These are phyloP conservation scores for Sericinus montela DNA, from an alignment of 2,888 invertebrate genomes.

Conservation along the genomic window DNA sequence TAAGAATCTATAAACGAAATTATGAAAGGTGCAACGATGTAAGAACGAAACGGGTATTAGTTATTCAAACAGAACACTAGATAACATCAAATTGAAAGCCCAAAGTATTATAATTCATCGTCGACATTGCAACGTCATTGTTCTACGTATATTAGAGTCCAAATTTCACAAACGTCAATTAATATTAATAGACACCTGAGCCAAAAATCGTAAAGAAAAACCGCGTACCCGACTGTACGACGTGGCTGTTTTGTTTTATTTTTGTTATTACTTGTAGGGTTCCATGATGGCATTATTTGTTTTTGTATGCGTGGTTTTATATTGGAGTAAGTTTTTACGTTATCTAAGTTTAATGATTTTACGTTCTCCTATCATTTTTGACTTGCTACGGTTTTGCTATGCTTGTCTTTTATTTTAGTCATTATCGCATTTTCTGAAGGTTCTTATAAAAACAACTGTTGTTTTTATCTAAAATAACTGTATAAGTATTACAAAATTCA, in stretches of 20 bases:
- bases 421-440: conserved; percentile 3
- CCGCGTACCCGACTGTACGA: conserved; percentile 25
- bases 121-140: conserved; percentile 34
- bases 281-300: conserved; percentile 25
- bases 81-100: conserved; percentile 25
- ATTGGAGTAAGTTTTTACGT: conserved; percentile 16
- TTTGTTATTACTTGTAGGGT: conserved; percentile 28
- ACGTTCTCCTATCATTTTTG: conserved; percentile 17
- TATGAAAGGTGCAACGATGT: no score
- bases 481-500: not conserved
- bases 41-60: no score
- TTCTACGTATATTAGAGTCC: conserved; percentile 34
- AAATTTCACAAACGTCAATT: conserved; percentile 37
- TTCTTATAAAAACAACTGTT: no score
- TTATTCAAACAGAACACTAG: not conserved
- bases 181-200: conserved; percentile 40
- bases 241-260: conserved; percentile 28
- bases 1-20: no score
- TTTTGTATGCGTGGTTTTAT: conserved; percentile 15
- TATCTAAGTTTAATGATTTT: conserved; percentile 15
- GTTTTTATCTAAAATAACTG: not conserved
- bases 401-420: conserved; percentile 14
- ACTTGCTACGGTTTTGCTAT: conserved; percentile 14
- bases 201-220: conserved; percentile 32
- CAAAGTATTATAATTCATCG: conserved; percentile 25